Percentiles rank a stretch among this genome's conserved stretches.
phyloP scores from a whole-genome alignment of 2,888 invertebrate genomes.

The Melitaea athalia region DNA sequence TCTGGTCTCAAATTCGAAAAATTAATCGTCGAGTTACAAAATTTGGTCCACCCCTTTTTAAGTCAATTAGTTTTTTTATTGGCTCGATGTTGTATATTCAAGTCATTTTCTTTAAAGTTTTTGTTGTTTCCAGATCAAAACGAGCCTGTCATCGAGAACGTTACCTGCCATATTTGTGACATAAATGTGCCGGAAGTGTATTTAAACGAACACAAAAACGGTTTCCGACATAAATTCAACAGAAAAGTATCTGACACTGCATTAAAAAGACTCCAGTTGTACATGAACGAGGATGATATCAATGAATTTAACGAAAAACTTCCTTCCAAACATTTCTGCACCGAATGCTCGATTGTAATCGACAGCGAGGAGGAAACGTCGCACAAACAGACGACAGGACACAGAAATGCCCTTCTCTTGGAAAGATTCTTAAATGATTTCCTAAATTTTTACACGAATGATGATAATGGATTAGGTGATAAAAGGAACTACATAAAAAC shows the following conservation, averaged over 20 bases:
- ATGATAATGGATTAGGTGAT: background rate
- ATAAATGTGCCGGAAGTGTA: constrained; percentile 46
- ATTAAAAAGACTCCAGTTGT: constrained; percentile 43
- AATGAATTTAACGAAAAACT: constrained; percentile 14
- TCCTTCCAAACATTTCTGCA: constrained; percentile 45
- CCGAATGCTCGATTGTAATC: constrained; percentile 42
- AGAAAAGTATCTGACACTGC: constrained; percentile 45
- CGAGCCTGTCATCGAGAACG: constrained; percentile 21
- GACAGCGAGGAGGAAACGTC: constrained; percentile 32
- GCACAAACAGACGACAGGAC: constrained; percentile 43
- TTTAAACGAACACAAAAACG: constrained; percentile 44
- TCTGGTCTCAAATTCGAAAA: too few relatives aligned
- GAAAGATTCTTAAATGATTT: constrained; percentile 43
- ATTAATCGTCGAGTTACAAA: too few relatives aligned
- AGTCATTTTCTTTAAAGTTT: too few relatives aligned
- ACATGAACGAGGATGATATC: constrained; percentile 32
- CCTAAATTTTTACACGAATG: constrained; percentile 34
- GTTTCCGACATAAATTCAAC: constrained; percentile 46
- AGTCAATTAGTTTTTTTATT: too few relatives aligned
- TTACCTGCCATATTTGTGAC: constrained; percentile 51
- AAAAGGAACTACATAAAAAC: background rate
- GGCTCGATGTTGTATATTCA: too few relatives aligned
- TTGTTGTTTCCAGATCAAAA: background rate
- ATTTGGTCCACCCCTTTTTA: too few relatives aligned
- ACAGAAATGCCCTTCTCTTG: constrained; percentile 41